A percentile compares a stretch with the other conserved stretches of the same genome.
These are phyloP conservation scores for Ctenoplectra terminalis DNA, from an alignment of 1,140 invertebrate species.

Conservation along the genomic window DNA sequence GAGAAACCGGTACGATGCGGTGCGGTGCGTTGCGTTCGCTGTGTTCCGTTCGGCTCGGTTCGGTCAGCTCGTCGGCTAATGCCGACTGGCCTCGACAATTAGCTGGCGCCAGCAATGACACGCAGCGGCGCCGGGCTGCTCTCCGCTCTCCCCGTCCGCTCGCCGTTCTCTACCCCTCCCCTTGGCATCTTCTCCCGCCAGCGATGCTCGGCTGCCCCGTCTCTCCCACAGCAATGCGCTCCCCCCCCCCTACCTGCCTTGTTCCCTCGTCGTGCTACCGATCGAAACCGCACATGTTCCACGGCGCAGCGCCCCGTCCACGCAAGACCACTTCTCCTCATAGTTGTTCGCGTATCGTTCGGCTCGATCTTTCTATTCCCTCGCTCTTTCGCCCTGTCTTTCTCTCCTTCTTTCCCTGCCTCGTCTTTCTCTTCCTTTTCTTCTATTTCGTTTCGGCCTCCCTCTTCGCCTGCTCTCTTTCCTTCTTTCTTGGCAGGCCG, in stretches of 20 bases:
- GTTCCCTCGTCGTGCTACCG: slow-evolving; percentile 4
- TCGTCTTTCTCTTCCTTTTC: slow-evolving; percentile 13
- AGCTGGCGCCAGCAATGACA: slow-evolving; percentile 81
- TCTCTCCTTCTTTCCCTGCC: slow-evolving; percentile 21
- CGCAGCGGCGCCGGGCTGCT: slow-evolving; percentile 74
- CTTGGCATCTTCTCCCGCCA: slow-evolving; percentile 41
- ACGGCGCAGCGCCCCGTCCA: slow-evolving; percentile 55
- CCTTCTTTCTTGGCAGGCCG: slow-evolving; percentile 49
- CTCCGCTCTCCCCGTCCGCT: slow-evolving; percentile 39
- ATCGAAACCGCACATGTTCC: slow-evolving; percentile 56
- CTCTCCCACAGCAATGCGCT: slow-evolving; percentile 29
- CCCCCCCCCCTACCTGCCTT: neutral
- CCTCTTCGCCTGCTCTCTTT: slow-evolving; percentile 49
- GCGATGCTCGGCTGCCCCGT: slow-evolving; percentile 12
- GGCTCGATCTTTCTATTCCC: slow-evolving; percentile 40
- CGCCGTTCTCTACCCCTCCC: neutral
- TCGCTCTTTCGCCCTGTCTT: slow-evolving; percentile 31
- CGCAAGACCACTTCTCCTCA: slow-evolving; percentile 43
- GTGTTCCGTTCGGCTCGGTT: slow-evolving; percentile 66
- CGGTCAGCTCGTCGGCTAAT: slow-evolving; percentile 76
- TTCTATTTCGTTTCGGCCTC: slow-evolving; percentile 9
- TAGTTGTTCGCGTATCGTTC: slow-evolving; percentile 12
- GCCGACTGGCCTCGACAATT: slow-evolving; percentile 80
- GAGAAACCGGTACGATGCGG: slow-evolving; percentile 17
- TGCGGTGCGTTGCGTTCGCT: slow-evolving; percentile 24